These are phyloP conservation scores for Asbolus verrucosus DNA, from an alignment of 1,140 invertebrate species.

Conservation along the genomic window DNA sequence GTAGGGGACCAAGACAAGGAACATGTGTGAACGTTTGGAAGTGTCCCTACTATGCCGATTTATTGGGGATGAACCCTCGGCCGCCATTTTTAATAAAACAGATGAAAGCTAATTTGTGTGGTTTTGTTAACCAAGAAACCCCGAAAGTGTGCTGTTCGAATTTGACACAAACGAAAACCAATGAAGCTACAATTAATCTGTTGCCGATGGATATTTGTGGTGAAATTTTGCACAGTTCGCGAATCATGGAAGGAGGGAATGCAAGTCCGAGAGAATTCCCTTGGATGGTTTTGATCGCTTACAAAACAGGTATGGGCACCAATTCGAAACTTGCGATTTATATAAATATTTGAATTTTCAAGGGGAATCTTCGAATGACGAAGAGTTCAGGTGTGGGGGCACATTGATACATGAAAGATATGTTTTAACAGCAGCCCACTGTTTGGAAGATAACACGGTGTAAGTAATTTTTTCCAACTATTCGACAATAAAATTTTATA, in stretches of 20 bases:
- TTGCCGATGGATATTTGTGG: constrained; percentile 60
- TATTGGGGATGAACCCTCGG: too few species aligned
- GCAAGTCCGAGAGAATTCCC: constrained; percentile 67
- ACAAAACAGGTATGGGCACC: constrained; percentile 58
- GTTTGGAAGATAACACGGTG: constrained; percentile 32
- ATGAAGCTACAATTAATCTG: constrained; percentile 40
- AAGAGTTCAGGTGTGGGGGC: constrained; percentile 69
- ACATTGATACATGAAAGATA: constrained; percentile 68
- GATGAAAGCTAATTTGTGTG: constrained; percentile 50
- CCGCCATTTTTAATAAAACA: not conserved
- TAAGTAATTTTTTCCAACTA: constrained; percentile 19
- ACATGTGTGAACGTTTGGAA: too few species aligned
- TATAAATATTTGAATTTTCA: not conserved
- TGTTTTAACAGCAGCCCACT: constrained; percentile 68
- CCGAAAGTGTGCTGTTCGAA: constrained; percentile 51
- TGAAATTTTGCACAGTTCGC: constrained; percentile 59
- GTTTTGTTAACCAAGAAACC: constrained; percentile 46
- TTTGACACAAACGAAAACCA: not conserved
- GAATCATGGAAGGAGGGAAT: constrained; percentile 67
- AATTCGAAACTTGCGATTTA: not conserved
- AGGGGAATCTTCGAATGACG: not conserved
- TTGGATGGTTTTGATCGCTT: constrained; percentile 67
- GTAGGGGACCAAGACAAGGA: too few species aligned
- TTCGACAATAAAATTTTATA: constrained; percentile 1
- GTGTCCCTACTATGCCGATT: too few species aligned